phyloP scores from a whole-genome alignment of 2,797 vertebrate genomes.

The Rhinichthys osculus region DNA sequence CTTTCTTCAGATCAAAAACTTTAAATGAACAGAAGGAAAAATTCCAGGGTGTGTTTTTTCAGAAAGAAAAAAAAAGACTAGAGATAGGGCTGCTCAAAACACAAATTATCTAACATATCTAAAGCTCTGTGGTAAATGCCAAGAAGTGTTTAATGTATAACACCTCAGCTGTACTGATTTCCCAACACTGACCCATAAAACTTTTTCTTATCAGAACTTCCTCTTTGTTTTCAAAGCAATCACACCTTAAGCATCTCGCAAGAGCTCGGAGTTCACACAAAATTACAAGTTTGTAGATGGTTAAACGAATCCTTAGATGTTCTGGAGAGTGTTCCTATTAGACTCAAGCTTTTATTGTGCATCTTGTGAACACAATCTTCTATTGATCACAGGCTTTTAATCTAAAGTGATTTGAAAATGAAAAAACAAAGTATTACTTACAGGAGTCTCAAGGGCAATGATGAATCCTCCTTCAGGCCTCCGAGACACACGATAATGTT shows the following conservation, averaged over 20 bases:
- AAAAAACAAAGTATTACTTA: constrained; percentile 69
- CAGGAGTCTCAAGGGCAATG: constrained; percentile 81
- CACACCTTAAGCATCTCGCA: not conserved
- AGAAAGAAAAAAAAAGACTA: not conserved
- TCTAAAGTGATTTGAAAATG: not conserved
- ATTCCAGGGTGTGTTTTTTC: not conserved
- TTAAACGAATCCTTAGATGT: not conserved
- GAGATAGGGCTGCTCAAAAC: not conserved
- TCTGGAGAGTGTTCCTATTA: not conserved
- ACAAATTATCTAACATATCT: not conserved
- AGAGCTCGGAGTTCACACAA: not conserved
- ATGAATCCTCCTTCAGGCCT: constrained; percentile 67
- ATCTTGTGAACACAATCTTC: not conserved
- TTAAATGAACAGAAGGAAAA: not conserved
- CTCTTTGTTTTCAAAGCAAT: not conserved
- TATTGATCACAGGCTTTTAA: not conserved
- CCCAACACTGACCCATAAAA: not conserved
- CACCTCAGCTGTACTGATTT: not conserved
- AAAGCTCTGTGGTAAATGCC: not conserved
- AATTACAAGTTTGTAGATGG: not conserved
- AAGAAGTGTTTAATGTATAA: constrained; percentile 33
- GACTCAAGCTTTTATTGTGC: not conserved
- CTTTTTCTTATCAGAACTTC: constrained; percentile 39
- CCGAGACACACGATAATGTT: constrained; percentile 80
- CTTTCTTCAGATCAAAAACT: not conserved